A percentile compares a stretch with the other conserved stretches of the same genome.
Conservation (phyloP, 2,113 vertebrate genomes). For the Anhinga anhinga region DNA sequence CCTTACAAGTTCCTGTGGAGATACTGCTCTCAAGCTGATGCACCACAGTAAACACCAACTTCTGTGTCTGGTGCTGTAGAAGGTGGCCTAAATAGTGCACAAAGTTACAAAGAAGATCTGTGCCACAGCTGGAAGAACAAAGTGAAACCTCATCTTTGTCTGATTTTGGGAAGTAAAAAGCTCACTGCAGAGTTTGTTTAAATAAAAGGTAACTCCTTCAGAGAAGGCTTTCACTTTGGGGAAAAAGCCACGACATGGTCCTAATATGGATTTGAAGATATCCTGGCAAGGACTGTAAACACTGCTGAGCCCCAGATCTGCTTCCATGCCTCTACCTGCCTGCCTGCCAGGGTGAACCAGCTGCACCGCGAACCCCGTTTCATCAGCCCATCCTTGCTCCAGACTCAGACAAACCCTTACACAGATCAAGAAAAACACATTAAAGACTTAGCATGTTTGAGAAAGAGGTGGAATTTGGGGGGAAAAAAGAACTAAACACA, state of each 20-base stretch:
- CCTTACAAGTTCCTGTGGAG: neutral
- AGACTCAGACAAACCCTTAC: neutral
- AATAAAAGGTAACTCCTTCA: neutral
- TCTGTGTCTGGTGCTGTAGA: neutral
- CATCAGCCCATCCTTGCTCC: neutral
- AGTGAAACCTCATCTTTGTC: neutral
- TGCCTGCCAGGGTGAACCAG: neutral
- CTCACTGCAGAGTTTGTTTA: neutral
- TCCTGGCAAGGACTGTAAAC: neutral
- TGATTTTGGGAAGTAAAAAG: neutral
- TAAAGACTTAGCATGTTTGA: neutral
- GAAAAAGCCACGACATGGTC: neutral
- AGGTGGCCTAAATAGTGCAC: neutral
- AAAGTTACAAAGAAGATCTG: neutral
- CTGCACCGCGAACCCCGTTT: accelerated
- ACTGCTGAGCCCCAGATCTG: neutral
- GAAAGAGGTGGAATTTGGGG: neutral
- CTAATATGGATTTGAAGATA: neutral
- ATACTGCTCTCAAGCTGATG: neutral
- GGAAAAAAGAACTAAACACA: neutral
- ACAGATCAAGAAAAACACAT: neutral
- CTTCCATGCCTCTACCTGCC: neutral
- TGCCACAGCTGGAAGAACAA: neutral
- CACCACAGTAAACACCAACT: neutral
- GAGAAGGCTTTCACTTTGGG: neutral